Percentiles rank a stretch among this genome's conserved stretches.
phyloP scores from a whole-genome alignment of 2,888 invertebrate species.

The Rhingia rostrata region DNA sequence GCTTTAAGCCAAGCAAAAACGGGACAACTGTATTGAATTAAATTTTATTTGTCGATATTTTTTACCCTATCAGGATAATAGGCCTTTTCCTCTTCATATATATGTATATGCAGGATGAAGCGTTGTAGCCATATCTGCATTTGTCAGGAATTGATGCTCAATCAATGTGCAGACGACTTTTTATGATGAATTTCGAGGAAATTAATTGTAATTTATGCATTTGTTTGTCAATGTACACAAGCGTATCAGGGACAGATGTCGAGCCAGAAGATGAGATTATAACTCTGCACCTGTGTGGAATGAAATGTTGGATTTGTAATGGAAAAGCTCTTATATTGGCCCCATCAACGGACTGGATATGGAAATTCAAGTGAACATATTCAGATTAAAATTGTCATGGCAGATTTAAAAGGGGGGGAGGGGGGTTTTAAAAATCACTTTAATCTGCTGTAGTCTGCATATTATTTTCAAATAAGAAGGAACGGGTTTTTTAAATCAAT shows the following conservation, averaged over 20 bases:
- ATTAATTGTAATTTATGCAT: constrained; percentile 62
- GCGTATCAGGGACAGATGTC: not conserved
- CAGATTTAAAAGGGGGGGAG: no score
- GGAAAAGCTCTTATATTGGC: not conserved
- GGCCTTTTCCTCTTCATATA: not conserved
- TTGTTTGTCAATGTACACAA: constrained; percentile 8
- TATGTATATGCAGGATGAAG: not conserved
- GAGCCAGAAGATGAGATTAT: not conserved
- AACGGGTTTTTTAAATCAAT: no score
- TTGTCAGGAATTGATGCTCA: not conserved
- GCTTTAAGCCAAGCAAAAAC: constrained; percentile 20
- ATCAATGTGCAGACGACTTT: constrained; percentile 34
- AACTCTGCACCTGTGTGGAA: no score
- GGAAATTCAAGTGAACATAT: no score
- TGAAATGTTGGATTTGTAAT: not conserved
- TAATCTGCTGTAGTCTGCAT: no score
- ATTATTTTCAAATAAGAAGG: no score
- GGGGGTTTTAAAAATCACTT: no score
- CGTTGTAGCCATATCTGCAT: not conserved
- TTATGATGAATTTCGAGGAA: constrained; percentile 45
- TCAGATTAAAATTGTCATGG: no score
- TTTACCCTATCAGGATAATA: not conserved
- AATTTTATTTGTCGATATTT: constrained; percentile 12
- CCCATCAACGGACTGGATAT: no score
- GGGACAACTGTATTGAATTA: constrained; percentile 29